Conservation (phyloP, 2,113 vertebrate genomes). For the Corapipo altera region DNA sequence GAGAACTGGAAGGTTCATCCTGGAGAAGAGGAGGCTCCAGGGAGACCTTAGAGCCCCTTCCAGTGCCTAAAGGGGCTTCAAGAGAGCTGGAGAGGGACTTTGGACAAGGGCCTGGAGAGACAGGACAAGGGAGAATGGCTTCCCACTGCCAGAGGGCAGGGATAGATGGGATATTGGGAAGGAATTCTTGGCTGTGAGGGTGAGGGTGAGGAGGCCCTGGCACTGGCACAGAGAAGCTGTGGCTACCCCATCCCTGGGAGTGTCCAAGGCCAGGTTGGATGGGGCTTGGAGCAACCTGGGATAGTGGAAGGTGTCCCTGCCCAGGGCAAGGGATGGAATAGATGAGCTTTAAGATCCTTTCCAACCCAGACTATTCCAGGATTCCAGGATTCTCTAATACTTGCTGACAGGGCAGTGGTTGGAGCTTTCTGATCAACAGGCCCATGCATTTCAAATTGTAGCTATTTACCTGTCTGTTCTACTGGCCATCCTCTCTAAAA, state of each 20-base stretch:
- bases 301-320: neutral
- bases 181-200: neutral
- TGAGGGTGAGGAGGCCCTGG: neutral
- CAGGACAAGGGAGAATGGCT: neutral
- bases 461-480: neutral
- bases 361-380: neutral
- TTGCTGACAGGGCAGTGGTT: neutral
- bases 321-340: neutral
- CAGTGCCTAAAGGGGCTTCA: neutral
- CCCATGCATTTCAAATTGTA: neutral
- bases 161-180: neutral
- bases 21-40: neutral
- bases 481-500: rapidly evolving
- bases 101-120: neutral
- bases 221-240: too few relatives aligned
- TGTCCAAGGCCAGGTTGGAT: neutral
- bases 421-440: neutral
- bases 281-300: neutral
- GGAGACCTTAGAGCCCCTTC: neutral
- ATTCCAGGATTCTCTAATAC: neutral
- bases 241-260: neutral
- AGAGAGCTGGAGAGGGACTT: neutral
- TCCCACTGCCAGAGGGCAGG: neutral
- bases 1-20: neutral
- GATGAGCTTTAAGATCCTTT: neutral